Conservation (phyloP, 2,888 invertebrate genomes). For the Protonemura montana region DNA sequence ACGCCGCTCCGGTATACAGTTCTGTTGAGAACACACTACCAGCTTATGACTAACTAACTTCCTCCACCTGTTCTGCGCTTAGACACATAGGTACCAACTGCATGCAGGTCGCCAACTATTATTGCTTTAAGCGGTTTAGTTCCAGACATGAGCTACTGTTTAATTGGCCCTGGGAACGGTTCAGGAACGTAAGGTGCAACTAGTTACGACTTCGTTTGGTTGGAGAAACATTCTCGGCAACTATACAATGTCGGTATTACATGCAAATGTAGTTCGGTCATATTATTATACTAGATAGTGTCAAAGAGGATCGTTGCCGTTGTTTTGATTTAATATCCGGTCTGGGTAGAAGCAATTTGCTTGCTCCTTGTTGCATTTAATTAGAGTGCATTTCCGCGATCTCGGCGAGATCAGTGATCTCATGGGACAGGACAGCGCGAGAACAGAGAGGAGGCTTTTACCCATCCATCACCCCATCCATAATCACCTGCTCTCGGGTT, state of each 20-base stretch:
- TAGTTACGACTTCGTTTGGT: background rate
- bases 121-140: constrained; percentile 19
- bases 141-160: background rate
- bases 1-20: background rate
- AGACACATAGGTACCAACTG: too few species aligned
- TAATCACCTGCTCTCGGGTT: too few species aligned
- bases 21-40: background rate
- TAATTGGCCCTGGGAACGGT: background rate
- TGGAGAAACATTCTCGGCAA: background rate
- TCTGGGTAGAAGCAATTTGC: background rate
- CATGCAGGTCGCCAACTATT: background rate
- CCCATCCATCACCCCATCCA: background rate
- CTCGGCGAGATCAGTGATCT: background rate
- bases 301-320: constrained; percentile 36
- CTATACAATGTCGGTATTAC: background rate
- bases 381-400: background rate
- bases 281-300: background rate
- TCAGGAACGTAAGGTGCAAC: background rate
- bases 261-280: background rate
- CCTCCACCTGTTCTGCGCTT: background rate
- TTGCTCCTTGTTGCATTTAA: background rate
- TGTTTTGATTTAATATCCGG: constrained; percentile 45
- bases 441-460: background rate
- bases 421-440: background rate
- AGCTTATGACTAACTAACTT: background rate